Base-by-base conservation (phyloP, 2,797 vertebrate genomes). In the Adrianichthys oophorus region DNA sequence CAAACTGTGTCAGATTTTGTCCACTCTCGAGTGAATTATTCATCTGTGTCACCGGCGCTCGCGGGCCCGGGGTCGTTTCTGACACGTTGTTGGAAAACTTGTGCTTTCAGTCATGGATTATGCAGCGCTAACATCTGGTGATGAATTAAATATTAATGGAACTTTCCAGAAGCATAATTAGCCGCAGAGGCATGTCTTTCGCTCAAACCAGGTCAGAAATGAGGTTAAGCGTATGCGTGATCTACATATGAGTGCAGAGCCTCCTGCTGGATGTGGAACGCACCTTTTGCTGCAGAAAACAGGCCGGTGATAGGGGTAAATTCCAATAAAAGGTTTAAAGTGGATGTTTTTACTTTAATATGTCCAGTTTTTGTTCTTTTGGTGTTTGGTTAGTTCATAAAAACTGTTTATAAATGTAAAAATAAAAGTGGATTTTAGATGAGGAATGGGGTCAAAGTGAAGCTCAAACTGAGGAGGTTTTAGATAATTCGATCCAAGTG, bases 131-230 rank as follows among this genome's bases (percentile, higher is more conserved):
- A 90, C 90, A 91, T 92, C 90, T 92, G 92, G 74, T 84, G 79
- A 76, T 74, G 53, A 75, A 91, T 92, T 83, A 90, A 92, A 89
- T 88, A 92, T 92, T 92, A 83, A 91, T 76, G 70, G 74, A 62
- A 70, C 74, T 80, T 86, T 87, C 79, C 78, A 63, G 70, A 56
- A 55, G 74, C 80, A 68, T 89, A 88, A 90, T 90, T 88, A 90
- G 78, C 56, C 77, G 65, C 69, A 68, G 77, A 82, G 73, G 78
- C 80, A 76, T 59, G 73, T 79, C 71, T 85, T 82, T 86, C 65
- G 76, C 74, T 79, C 75, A 82, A 92, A 90, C 74, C 85, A 82
- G 89, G 92, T 91, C 91, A 91, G 7, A 88, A 89, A 89, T 74
- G 68, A 88, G 88, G 87, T 85, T 76, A 89, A 76, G 69, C 32